Evolutionary conservation across 2,113 vertebrate genomes (phyloP).

Genomic region (Chaenogobius annularis): DNA sequence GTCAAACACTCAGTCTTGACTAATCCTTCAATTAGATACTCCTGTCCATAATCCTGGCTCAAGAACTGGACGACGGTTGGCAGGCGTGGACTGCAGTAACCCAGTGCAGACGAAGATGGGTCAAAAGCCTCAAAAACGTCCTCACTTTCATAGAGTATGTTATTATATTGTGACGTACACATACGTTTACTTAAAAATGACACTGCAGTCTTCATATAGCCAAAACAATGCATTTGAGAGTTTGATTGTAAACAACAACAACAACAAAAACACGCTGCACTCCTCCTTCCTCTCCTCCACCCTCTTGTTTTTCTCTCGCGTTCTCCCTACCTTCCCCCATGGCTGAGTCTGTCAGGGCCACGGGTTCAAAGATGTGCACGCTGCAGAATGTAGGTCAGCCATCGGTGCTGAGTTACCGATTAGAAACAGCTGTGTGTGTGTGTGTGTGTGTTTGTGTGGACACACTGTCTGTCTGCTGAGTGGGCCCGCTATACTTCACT

Average conservation of each 20-base stretch:
- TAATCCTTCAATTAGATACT: background rate
- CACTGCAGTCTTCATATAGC: background rate
- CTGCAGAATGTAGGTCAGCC: constrained; percentile 77
- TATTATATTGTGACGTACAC: too few species aligned
- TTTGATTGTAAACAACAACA: background rate
- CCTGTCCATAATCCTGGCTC: too few species aligned
- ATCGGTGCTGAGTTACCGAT: constrained; percentile 76
- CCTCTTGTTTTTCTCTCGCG: constrained; percentile 64
- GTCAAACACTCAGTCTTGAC: background rate
- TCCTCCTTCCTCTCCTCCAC: constrained; percentile 48
- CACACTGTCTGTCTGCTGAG: constrained; percentile 46
- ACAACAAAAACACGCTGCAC: too few species aligned
- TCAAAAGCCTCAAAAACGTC: background rate
- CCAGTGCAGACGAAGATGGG: background rate
- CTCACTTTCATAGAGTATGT: too few species aligned
- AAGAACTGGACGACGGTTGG: background rate
- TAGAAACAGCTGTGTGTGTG: constrained; percentile 77
- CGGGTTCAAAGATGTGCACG: constrained; percentile 72
- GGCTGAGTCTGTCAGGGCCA: constrained; percentile 67
- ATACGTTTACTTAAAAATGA: background rate
- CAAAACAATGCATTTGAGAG: background rate
- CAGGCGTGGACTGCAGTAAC: background rate
- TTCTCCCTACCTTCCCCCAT: constrained; percentile 63
- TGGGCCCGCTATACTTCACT: constrained; percentile 23
- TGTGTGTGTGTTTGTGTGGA: constrained; percentile 1